Evolutionary conservation across 2,797 vertebrate species (phyloP).

Genomic region (Darevskia mixta): DNA sequence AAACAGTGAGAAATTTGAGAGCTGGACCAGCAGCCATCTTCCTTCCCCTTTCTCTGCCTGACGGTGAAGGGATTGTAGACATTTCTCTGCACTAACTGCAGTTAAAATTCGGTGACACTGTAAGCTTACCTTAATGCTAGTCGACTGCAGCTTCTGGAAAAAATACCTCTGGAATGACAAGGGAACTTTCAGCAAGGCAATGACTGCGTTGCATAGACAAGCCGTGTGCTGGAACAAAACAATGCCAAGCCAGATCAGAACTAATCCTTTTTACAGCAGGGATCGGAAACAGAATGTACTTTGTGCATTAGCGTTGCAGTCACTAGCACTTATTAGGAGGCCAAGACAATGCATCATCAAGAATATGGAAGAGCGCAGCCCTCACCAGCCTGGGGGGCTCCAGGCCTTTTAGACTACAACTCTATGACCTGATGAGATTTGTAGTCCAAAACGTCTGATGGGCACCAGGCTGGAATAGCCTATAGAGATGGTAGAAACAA

Average conservation of each 20-base stretch:
- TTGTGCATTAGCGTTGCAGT: slow-evolving; percentile 12
- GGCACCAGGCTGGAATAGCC: neutral
- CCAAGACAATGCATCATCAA: neutral
- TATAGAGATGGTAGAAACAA: neutral
- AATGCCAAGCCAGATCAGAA: slow-evolving; percentile 48
- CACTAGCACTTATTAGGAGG: neutral
- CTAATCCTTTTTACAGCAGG: neutral
- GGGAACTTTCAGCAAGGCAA: slow-evolving; percentile 94
- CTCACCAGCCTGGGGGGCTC: neutral
- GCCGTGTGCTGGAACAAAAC: slow-evolving; percentile 88
- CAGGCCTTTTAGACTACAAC: neutral
- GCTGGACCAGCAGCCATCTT: neutral
- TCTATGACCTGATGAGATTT: neutral
- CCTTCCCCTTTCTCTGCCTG: neutral
- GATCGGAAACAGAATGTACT: slow-evolving; percentile 9
- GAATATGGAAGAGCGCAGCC: neutral
- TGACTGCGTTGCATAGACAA: slow-evolving; percentile 95
- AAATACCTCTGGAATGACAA: slow-evolving; percentile 98
- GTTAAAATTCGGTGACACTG: slow-evolving; percentile 11
- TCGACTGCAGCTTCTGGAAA: slow-evolving; percentile 98
- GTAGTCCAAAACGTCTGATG: too few relatives aligned
- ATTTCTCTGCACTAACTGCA: neutral
- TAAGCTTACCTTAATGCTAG: slow-evolving; percentile 93
- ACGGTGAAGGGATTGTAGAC: neutral
- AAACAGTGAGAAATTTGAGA: neutral